phyloP scores from a whole-genome alignment of 2,888 invertebrate species.

The Pyrrhia umbra region DNA sequence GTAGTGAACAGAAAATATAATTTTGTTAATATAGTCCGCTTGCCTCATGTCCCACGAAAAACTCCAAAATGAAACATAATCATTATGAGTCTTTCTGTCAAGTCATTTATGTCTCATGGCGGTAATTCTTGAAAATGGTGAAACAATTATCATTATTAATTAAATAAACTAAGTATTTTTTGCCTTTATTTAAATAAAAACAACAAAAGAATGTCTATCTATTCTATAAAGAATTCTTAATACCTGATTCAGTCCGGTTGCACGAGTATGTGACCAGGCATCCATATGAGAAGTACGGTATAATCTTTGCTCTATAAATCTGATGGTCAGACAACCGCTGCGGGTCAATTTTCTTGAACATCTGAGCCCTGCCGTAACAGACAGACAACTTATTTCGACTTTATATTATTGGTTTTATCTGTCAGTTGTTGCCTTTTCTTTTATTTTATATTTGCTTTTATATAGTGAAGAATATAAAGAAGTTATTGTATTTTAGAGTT shows the following conservation, averaged over 20 bases:
- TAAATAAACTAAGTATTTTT: no score
- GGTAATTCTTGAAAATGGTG: no score
- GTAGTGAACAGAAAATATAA: no score
- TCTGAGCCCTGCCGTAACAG: conserved; percentile 65
- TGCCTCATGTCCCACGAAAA: no score
- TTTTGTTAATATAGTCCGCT: no score
- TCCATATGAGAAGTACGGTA: conserved; percentile 23
- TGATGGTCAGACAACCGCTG: conserved; percentile 48
- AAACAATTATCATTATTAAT: no score
- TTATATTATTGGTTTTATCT: conserved; percentile 38
- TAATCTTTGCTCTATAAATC: conserved; percentile 62
- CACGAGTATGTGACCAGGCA: neutral
- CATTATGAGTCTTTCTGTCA: no score
- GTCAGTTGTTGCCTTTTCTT: conserved; percentile 7
- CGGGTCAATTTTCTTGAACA: conserved; percentile 69
- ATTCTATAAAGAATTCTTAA: neutral
- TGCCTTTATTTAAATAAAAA: no score
- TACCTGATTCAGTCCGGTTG: neutral
- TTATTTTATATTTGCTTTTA: conserved; percentile 17
- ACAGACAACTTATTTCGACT: conserved; percentile 43
- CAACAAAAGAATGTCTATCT: no score
- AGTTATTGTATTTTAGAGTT: conserved; percentile 22
- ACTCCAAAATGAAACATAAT: no score
- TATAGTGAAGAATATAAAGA: conserved; percentile 4
- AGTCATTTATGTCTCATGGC: no score